phyloP scores from a whole-genome alignment of 1,140 invertebrate species.

The Papilio helenus region DNA sequence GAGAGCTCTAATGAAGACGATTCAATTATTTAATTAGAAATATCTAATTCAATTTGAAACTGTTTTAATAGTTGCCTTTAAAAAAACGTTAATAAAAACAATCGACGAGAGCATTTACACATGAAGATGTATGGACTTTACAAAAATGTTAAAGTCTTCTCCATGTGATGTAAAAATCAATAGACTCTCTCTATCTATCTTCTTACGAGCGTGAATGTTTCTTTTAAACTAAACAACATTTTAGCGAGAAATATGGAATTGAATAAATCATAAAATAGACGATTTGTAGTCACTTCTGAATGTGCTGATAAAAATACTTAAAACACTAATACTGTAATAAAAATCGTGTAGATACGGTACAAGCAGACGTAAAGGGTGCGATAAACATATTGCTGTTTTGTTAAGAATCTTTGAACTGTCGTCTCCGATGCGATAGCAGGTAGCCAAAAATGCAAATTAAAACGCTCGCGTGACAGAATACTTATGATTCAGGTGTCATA shows the following conservation, averaged over 20 bases:
- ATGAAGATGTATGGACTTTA: background rate
- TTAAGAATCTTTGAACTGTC: background rate
- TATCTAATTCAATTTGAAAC: background rate
- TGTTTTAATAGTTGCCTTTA: background rate
- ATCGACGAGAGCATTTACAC: too few relatives aligned
- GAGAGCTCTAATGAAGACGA: background rate
- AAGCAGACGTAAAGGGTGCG: background rate
- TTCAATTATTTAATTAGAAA: background rate
- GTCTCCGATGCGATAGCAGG: background rate
- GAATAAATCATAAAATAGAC: background rate
- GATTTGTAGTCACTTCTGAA: background rate
- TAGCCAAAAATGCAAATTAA: slow-evolving; percentile 27
- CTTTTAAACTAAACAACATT: background rate
- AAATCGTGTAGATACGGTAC: background rate
- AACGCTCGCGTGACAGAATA: background rate
- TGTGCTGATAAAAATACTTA: slow-evolving; percentile 13
- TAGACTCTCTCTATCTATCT: background rate
- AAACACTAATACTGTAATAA: slow-evolving; percentile 14
- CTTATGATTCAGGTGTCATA: background rate
- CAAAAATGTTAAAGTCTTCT: background rate
- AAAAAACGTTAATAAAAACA: background rate
- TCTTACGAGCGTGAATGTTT: background rate
- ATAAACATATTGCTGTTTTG: background rate
- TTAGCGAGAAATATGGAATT: background rate
- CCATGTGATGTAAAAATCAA: background rate